phyloP scores from a whole-genome alignment of 2,113 vertebrate genomes.

The Melanocharis versteri region DNA sequence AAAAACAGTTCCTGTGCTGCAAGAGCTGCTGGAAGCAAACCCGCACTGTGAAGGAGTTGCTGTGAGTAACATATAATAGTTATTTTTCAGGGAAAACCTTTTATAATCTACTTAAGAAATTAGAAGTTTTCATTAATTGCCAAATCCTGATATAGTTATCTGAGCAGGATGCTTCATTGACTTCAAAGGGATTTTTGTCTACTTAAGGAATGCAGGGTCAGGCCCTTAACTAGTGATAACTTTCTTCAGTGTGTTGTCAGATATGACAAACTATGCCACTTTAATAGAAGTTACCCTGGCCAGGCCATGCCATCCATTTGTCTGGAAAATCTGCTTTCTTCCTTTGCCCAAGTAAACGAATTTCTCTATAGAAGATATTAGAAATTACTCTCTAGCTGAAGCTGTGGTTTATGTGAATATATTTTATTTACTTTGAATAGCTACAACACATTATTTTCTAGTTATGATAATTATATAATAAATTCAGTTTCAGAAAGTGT shows the following conservation, averaged over 20 bases:
- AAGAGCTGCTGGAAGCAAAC: not conserved
- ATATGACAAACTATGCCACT: slow-evolving; percentile 54
- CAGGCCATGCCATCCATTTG: not conserved
- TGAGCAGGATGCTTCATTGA: slow-evolving; percentile 50
- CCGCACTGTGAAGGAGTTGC: not conserved
- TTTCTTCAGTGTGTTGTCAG: slow-evolving; percentile 57
- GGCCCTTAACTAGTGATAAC: slow-evolving; percentile 62
- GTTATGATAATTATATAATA: not conserved
- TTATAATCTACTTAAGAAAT: slow-evolving; percentile 23
- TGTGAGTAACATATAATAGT: not conserved
- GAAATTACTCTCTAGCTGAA: not conserved
- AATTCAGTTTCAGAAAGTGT: not conserved
- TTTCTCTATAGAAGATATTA: not conserved
- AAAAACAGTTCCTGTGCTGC: not conserved
- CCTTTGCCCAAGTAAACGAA: not conserved
- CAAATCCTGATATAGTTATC: slow-evolving; percentile 38
- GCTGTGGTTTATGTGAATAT: not conserved
- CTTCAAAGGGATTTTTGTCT: slow-evolving; percentile 67
- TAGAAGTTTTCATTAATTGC: slow-evolving; percentile 40
- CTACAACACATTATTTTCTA: not conserved
- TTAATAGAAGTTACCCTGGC: not conserved
- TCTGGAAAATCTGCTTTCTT: not conserved
- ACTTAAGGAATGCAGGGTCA: slow-evolving; percentile 58
- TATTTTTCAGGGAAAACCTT: not conserved
- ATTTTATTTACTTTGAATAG: not conserved